phyloP scores from a whole-genome alignment of 2,797 vertebrate genomes.

The Siniperca scherzeri region DNA sequence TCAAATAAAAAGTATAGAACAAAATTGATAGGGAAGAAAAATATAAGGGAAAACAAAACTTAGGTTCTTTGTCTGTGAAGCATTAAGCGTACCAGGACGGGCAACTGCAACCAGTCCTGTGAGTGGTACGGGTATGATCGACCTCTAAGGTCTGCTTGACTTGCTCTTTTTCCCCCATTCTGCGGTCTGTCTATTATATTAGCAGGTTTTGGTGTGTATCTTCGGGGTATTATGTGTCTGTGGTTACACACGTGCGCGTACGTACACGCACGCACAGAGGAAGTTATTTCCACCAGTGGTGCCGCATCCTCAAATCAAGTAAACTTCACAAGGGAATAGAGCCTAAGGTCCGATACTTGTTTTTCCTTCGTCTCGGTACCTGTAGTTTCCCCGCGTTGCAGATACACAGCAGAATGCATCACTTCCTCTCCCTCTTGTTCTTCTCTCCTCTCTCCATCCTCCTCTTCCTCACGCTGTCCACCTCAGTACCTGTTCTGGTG shows the following conservation, averaged over 20 bases:
- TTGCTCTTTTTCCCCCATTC: constrained; percentile 56
- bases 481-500: constrained; percentile 99
- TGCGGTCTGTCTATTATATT: constrained; percentile 64
- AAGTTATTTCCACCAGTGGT: constrained; percentile 61
- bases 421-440: constrained; percentile 42
- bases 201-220: constrained; percentile 77
- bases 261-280: constrained; percentile 64
- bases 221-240: constrained; percentile 72
- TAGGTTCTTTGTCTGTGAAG: constrained; percentile 71
- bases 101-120: constrained; percentile 62
- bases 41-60: constrained; percentile 39
- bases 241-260: constrained; percentile 59
- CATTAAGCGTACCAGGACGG: constrained; percentile 69
- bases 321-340: constrained; percentile 57
- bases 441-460: constrained; percentile 30
- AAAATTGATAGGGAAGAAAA: constrained; percentile 28
- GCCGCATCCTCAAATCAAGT: constrained; percentile 63
- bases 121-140: constrained; percentile 55
- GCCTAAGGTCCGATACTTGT: constrained; percentile 64
- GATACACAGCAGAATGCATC: constrained; percentile 67
- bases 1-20: constrained; percentile 27
- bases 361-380: constrained; percentile 65
- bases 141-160: constrained; percentile 67
- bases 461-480: constrained; percentile 56
- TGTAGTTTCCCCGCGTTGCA: constrained; percentile 55